Evolutionary conservation across 2,888 invertebrate genomes (phyloP).

Genomic region (Caenorhabditis sp.): DNA sequence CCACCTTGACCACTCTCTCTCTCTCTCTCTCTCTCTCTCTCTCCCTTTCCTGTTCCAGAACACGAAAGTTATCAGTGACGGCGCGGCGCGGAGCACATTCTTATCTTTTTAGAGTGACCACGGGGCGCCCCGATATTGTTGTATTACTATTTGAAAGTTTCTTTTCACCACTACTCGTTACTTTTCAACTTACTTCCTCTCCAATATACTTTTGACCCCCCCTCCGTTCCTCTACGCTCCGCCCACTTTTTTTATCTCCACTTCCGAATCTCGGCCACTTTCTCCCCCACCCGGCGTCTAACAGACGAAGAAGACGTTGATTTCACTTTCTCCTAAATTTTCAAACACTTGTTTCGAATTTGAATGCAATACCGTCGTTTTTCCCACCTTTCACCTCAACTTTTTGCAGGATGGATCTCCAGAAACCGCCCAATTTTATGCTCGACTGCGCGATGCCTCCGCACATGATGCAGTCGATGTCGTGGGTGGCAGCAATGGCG

Average conservation of each 20-base stretch:
- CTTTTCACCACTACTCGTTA: neutral
- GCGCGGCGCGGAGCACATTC: neutral
- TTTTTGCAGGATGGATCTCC: conserved; percentile 26
- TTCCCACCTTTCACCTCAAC: no score
- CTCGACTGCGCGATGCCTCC: no score
- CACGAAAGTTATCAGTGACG: neutral
- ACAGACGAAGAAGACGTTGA: no score
- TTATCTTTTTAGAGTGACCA: conserved; percentile 15
- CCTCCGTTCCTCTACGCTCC: neutral
- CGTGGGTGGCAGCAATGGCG: conserved; percentile 28
- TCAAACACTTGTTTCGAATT: no score
- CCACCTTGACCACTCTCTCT: conserved; percentile 2
- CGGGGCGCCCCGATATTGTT: neutral
- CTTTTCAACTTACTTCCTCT: no score
- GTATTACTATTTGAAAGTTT: conserved; percentile 31
- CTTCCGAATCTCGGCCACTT: no score
- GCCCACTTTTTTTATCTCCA: no score
- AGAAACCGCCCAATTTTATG: conserved; percentile 34
- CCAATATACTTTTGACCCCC: neutral
- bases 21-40: conserved; percentile 23
- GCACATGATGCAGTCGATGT: conserved; percentile 40
- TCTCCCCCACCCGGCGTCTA: no score
- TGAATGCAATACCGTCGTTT: no score
- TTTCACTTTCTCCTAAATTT: conserved; percentile 1
- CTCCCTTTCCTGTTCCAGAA: conserved; percentile 13